Evolutionary conservation across 2,113 vertebrate genomes (phyloP).

Genomic region (Heterotis niloticus): DNA sequence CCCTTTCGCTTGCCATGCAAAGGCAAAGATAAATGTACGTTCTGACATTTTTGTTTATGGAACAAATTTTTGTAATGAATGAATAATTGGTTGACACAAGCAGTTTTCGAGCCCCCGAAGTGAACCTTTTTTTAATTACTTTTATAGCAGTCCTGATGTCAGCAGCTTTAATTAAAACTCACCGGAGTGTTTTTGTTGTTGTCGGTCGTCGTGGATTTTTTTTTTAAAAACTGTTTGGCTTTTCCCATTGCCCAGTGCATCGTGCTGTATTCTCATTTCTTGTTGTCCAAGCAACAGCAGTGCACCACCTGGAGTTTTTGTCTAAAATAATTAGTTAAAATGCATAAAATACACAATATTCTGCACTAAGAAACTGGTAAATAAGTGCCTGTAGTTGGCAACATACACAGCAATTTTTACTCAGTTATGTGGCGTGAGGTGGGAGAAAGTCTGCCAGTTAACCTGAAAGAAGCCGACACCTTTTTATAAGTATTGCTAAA

Average conservation of each 20-base stretch:
- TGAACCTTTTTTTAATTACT: conserved; percentile 19
- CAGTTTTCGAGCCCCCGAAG: conserved; percentile 17
- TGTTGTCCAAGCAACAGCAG: neutral
- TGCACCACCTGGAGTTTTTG: neutral
- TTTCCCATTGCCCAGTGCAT: neutral
- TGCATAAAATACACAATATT: neutral
- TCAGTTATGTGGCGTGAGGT: too few species aligned
- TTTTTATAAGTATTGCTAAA: too few species aligned
- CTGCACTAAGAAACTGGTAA: neutral
- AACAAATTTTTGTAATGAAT: conserved; percentile 21
- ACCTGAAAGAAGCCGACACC: too few species aligned
- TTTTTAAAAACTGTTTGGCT: neutral
- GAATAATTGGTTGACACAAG: conserved; percentile 13
- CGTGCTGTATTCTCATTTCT: neutral
- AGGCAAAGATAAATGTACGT: conserved; percentile 6
- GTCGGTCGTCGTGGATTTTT: neutral
- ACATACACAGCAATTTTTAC: too few species aligned
- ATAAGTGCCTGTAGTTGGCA: too few species aligned
- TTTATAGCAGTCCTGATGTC: conserved; percentile 20
- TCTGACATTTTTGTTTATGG: conserved; percentile 21
- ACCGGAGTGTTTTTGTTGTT: neutral
- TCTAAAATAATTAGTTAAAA: neutral
- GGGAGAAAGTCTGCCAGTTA: too few species aligned
- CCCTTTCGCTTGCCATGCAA: neutral
- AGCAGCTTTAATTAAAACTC: conserved; percentile 27